Evolutionary conservation across 1,140 invertebrate species (phyloP).

Genomic region (Aradophagus sp.): DNA sequence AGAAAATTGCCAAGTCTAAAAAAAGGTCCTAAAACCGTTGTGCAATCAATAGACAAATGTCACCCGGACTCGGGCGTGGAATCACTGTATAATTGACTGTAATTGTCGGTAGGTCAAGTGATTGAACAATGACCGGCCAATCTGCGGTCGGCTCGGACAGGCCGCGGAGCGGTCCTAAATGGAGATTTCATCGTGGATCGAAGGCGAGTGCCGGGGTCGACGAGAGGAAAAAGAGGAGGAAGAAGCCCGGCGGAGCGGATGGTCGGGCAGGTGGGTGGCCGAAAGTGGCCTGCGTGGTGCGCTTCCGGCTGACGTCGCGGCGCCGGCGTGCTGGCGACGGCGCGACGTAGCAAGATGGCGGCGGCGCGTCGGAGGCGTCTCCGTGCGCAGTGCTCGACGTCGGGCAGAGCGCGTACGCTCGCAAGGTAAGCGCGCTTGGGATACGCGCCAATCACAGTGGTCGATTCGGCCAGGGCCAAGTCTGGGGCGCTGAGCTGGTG

Average conservation of each 20-base stretch:
- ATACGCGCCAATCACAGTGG: too few relatives aligned
- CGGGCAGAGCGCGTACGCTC: constrained; percentile 70
- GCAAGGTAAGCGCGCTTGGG: constrained; percentile 58
- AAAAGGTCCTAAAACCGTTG: too few relatives aligned
- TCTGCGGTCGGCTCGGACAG: not conserved
- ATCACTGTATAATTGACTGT: too few relatives aligned
- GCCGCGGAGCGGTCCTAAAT: too few relatives aligned
- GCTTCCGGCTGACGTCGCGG: constrained; percentile 46
- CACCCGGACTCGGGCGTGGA: too few relatives aligned
- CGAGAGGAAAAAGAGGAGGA: too few relatives aligned
- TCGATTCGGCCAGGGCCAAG: not conserved
- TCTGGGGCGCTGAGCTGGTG: not conserved
- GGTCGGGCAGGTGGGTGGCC: constrained; percentile 21
- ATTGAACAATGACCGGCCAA: too few relatives aligned
- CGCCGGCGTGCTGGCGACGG: constrained; percentile 30
- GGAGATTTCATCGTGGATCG: constrained; percentile 4
- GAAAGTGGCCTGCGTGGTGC: constrained; percentile 27
- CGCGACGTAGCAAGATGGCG: constrained; percentile 70
- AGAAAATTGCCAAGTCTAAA: too few relatives aligned
- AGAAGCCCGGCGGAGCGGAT: too few relatives aligned
- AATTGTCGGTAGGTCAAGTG: too few relatives aligned
- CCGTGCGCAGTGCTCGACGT: constrained; percentile 70
- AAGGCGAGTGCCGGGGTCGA: constrained; percentile 9
- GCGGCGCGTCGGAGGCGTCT: constrained; percentile 73
- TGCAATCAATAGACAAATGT: too few relatives aligned